Evolutionary conservation across 2,888 invertebrate genomes (phyloP).

Genomic region (Lagria hirta): DNA sequence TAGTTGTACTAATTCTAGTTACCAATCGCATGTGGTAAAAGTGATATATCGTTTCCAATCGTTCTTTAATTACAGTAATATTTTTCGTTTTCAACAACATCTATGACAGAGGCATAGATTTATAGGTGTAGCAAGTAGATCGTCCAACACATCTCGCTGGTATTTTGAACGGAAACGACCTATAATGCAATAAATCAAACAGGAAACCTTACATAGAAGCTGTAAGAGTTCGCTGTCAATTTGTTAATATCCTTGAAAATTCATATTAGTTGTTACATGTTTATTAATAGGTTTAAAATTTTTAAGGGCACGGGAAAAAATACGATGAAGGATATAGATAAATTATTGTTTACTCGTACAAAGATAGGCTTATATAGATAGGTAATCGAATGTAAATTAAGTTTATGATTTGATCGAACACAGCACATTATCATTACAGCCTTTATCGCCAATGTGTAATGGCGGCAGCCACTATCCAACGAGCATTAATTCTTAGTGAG

Average conservation of each 20-base stretch:
- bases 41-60: conserved; percentile 24
- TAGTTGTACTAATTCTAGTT: too few relatives aligned
- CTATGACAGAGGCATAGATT: conserved; percentile 17
- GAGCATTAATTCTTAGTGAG: conserved; percentile 8
- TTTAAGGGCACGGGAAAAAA: conserved; percentile 10
- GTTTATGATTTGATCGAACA: conserved; percentile 33
- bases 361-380: conserved; percentile 20
- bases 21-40: too few relatives aligned
- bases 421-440: conserved; percentile 32
- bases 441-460: conserved; percentile 20
- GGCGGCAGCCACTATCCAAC: not conserved
- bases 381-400: conserved; percentile 33
- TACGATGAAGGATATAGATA: conserved; percentile 15
- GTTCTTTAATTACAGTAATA: conserved; percentile 25
- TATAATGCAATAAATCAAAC: conserved; percentile 24
- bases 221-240: conserved; percentile 24
- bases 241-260: conserved; percentile 23
- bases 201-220: conserved; percentile 25
- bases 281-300: conserved; percentile 23
- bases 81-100: conserved; percentile 27
- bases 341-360: conserved; percentile 23
- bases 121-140: conserved; percentile 20
- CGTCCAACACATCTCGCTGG: conserved; percentile 22
- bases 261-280: conserved; percentile 24
- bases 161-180: conserved; percentile 28